Conservation (phyloP, 2,113 vertebrate species). For the Sebastes schlegelii region DNA sequence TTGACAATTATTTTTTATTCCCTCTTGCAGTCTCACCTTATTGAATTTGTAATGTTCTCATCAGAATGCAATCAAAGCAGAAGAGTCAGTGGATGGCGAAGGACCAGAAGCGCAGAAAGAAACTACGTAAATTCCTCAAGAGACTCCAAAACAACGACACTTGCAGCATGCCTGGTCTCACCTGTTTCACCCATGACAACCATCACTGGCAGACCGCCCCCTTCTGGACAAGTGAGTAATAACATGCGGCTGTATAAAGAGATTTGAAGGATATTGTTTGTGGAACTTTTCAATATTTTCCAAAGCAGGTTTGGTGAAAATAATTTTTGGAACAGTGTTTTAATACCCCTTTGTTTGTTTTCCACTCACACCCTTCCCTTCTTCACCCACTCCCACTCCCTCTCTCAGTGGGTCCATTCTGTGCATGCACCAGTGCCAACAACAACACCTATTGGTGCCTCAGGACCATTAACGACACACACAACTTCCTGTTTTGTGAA, state of each 20-base stretch:
- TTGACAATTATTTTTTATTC: background rate
- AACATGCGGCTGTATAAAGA: background rate
- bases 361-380: conserved; percentile 37
- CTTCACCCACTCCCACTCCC: conserved; percentile 4
- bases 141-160: conserved; percentile 95
- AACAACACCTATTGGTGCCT: conserved; percentile 99
- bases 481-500: conserved; percentile 99
- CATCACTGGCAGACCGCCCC: conserved; percentile 98
- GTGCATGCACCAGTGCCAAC: conserved; percentile 98
- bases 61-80: conserved; percentile 89
- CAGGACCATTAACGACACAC: conserved; percentile 96
- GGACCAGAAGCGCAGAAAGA: conserved; percentile 94
- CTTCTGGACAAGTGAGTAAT: conserved; percentile 92
- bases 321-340: conserved; percentile 32
- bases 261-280: background rate
- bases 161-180: conserved; percentile 97
- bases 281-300: conserved; percentile 24
- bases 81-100: conserved; percentile 90
- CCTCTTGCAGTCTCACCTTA: background rate
- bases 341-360: conserved; percentile 45
- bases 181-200: conserved; percentile 99
- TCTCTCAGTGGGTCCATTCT: conserved; percentile 94
- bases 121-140: conserved; percentile 94
- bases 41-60: background rate
- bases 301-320: conserved; percentile 36